These are phyloP conservation scores for Clamator glandarius DNA, from an alignment of 2,797 vertebrate species.

Conservation along the genomic window DNA sequence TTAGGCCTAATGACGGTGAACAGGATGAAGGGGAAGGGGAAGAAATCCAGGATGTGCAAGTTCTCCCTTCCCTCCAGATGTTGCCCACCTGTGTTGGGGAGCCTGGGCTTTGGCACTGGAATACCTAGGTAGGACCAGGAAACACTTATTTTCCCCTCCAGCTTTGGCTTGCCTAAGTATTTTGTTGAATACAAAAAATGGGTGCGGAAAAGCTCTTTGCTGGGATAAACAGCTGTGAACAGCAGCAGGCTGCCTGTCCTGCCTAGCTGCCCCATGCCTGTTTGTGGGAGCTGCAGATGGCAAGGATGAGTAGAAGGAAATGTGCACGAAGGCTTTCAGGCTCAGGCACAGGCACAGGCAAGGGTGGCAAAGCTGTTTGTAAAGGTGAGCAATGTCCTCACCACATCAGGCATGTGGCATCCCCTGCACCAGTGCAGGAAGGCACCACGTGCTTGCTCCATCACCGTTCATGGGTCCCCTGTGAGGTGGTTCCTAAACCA, in stretches of 20 bases:
- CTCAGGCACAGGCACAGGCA: background rate
- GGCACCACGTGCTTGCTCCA: background rate
- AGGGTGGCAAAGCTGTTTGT: background rate
- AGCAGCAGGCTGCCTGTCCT: background rate
- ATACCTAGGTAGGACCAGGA: background rate
- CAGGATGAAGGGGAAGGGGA: background rate
- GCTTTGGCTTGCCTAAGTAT: background rate
- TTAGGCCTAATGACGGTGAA: background rate
- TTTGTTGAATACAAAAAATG: background rate
- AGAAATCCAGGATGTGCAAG: background rate
- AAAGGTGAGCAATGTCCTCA: background rate
- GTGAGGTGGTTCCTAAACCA: background rate
- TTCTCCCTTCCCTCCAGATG: background rate
- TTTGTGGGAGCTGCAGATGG: accelerated
- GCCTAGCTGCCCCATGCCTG: background rate
- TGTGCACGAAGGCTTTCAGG: background rate
- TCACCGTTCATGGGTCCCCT: background rate
- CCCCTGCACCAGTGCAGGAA: background rate
- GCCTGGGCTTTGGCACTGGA: background rate
- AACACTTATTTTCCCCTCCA: background rate
- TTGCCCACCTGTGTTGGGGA: background rate
- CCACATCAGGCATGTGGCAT: background rate
- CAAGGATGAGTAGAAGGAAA: background rate
- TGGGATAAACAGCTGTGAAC: background rate
- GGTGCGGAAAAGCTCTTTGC: background rate